Evolutionary conservation across 2,797 vertebrate species (phyloP).

Genomic region (Babyrousa celebensis): DNA sequence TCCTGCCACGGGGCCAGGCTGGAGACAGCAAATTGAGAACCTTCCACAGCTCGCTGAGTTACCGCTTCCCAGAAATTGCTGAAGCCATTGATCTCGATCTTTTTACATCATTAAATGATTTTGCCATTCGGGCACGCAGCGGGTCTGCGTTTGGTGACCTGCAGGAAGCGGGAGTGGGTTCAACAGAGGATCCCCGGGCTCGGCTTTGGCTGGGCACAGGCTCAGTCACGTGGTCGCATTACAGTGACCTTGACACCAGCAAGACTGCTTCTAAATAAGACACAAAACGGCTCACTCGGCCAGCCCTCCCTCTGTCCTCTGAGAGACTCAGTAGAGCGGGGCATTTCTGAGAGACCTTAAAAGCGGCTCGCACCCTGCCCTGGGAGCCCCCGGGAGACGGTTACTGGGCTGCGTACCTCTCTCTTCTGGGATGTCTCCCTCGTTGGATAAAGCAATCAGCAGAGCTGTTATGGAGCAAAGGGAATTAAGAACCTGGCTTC

Average conservation of each 20-base stretch:
- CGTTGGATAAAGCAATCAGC: constrained; percentile 46
- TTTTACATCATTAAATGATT: constrained; percentile 85
- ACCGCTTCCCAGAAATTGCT: constrained; percentile 84
- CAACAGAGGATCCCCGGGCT: not conserved
- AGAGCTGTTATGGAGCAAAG: constrained; percentile 32
- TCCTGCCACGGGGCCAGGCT: constrained; percentile 83
- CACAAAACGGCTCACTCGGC: constrained; percentile 74
- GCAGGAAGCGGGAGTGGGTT: constrained; percentile 65
- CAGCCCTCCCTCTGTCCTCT: constrained; percentile 52
- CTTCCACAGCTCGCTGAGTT: constrained; percentile 82
- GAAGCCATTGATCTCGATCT: constrained; percentile 84
- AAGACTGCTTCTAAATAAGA: constrained; percentile 87
- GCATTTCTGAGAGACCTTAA: constrained; percentile 31
- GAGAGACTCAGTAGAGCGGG: constrained; percentile 2
- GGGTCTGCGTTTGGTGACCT: constrained; percentile 69
- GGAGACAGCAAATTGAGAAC: constrained; percentile 86
- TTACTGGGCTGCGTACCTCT: not conserved
- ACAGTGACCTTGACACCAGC: constrained; percentile 80
- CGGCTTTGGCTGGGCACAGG: constrained; percentile 43
- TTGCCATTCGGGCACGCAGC: constrained; percentile 64
- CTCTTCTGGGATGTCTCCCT: constrained; percentile 61
- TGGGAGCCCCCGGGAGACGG: not conserved
- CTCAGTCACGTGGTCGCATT: constrained; percentile 62
- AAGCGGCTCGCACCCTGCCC: constrained; percentile 5
- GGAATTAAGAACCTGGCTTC: constrained; percentile 68